Evolutionary conservation across 1,140 invertebrate genomes (phyloP), one percentile per base, ranked within the genome.

Genomic region (Gonioctena quinquepunctata): DNA sequence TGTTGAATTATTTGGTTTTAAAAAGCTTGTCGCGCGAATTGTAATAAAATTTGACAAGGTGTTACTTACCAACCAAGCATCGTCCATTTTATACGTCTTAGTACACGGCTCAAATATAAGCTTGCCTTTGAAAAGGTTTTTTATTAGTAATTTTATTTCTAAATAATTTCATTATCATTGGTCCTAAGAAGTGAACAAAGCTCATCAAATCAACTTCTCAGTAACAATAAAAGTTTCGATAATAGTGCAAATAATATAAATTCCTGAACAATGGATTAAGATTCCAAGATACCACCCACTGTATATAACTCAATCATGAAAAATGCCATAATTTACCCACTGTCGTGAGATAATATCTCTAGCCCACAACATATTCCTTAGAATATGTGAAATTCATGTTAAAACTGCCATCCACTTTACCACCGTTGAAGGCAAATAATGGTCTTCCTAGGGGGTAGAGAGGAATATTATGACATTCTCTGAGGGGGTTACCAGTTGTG

Each of bases 381-480:
- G 57, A 71, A 62, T 71, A 72, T 72, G 48, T 27, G 57, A 67
- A 68, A 62, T 28, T 48, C 66, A 66, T 72, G 70, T 72, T 52
- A 49, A 49, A 57, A 59, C 33, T 60, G 50, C 48, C 64, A 50
- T 74, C 52, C 72, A 77, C 74, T 79, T 72, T 76, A 77, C 76
- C 74, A 76, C 70, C 77, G 66, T 73, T 57, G 63, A 72, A 66
- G 70, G 25, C 42, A 73, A 64, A 76, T 74, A 77, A 77, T 72
- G 63, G 23, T 33, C 70, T 8, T 72, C 69, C 33, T 52, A 71
- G 76, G 77, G 76, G 77, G 75, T 69, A 75, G 70, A 80, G 74
- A 76, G 73, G 75, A 80, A 80, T 80, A 78, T 80, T 80, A 76
- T 80, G 78, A 80, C 78, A 76, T 66, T 75, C 78, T 21, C 78